These are phyloP conservation scores for Horisme vitalbata DNA, from an alignment of 2,888 invertebrate genomes.

Conservation along the genomic window DNA sequence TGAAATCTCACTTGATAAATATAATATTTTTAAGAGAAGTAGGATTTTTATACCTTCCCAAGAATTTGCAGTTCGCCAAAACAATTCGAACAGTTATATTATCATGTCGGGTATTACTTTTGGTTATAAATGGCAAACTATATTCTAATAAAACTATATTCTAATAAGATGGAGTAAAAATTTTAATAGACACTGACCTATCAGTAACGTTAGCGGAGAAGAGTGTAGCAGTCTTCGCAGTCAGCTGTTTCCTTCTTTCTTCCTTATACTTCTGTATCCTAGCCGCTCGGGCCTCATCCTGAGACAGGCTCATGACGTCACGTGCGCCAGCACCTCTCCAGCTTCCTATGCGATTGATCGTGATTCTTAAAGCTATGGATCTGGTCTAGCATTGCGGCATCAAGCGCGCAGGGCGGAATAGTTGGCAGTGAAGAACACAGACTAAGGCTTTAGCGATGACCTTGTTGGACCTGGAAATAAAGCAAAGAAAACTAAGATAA, in stretches of 20 bases:
- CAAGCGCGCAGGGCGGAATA: constrained; percentile 72
- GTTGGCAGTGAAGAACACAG: constrained; percentile 75
- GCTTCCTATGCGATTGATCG: constrained; percentile 46
- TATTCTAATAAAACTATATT: too few species aligned
- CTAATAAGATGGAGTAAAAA: too few species aligned
- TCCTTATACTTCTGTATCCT: constrained; percentile 89
- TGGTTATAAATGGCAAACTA: too few species aligned
- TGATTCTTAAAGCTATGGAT: constrained; percentile 53
- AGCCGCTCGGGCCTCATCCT: constrained; percentile 82
- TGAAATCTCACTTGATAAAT: too few species aligned
- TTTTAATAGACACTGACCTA: constrained; percentile 48
- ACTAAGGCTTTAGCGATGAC: constrained; percentile 50
- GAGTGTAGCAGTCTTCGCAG: constrained; percentile 82
- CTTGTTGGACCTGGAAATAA: constrained; percentile 64
- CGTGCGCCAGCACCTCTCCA: constrained; percentile 56
- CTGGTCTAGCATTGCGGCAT: constrained; percentile 77
- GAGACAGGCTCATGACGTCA: constrained; percentile 73
- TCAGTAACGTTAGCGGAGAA: constrained; percentile 86
- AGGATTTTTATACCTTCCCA: too few species aligned
- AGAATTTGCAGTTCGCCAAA: too few species aligned
- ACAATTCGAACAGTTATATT: too few species aligned
- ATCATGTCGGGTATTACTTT: too few species aligned
- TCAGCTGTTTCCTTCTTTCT: constrained; percentile 86
- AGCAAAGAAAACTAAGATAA: constrained; percentile 32
- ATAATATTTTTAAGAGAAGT: too few species aligned